Conservation (phyloP, 2,888 invertebrate genomes). For the Cantharis nigra region DNA sequence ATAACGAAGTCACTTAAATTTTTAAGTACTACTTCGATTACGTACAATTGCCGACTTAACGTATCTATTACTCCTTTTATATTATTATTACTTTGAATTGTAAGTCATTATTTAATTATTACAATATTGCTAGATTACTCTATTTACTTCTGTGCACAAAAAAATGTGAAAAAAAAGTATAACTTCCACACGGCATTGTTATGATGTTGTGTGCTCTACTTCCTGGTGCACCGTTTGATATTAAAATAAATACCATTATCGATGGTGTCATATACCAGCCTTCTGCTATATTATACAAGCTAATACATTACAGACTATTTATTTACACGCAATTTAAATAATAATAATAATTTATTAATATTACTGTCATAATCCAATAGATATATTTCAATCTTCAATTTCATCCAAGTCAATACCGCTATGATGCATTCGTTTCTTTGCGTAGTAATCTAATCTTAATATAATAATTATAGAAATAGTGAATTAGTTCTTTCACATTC, state of each 20-base stretch:
- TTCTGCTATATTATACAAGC: background rate
- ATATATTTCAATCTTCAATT: background rate
- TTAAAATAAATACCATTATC: background rate
- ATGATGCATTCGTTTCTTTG: background rate
- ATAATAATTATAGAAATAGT: background rate
- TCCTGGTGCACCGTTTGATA: background rate
- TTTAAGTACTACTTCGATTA: background rate
- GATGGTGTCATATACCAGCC: background rate
- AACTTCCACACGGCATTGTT: background rate
- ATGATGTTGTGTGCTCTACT: background rate
- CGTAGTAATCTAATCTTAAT: background rate
- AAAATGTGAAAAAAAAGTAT: background rate
- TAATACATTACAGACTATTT: background rate
- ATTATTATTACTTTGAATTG: background rate
- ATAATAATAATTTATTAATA: background rate
- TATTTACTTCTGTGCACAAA: background rate
- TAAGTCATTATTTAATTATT: background rate
- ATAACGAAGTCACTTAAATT: background rate
- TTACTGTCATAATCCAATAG: background rate
- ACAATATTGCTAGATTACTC: background rate
- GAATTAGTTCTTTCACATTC: background rate
- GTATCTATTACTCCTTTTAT: background rate
- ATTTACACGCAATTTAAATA: background rate
- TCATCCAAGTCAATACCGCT: background rate
- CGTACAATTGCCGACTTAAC: background rate